Percentiles rank a stretch among this genome's conserved stretches.
These are phyloP conservation scores for Accipiter badius DNA, from an alignment of 2,797 vertebrate genomes.

Conservation along the genomic window DNA sequence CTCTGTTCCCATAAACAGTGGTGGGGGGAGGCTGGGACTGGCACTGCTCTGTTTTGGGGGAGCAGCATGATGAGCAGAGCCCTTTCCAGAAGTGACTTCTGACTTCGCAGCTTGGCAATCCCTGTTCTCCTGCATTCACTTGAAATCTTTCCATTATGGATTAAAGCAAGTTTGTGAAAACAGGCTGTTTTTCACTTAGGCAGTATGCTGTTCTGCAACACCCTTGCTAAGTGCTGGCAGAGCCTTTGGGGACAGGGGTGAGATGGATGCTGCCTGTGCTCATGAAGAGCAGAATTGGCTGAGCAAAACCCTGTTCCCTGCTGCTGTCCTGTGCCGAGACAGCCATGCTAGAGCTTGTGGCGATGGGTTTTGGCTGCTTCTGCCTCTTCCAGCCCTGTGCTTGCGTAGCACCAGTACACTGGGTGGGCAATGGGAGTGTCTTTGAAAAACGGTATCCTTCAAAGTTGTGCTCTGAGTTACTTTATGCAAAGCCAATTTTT, in stretches of 20 bases:
- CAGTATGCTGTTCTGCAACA: background rate
- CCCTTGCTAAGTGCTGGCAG: background rate
- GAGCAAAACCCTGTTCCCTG: background rate
- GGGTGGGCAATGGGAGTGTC: background rate
- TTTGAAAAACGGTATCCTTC: fast-evolving
- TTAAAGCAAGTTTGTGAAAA: background rate
- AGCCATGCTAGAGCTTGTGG: background rate
- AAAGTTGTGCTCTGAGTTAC: fast-evolving
- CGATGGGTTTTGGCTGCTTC: fast-evolving
- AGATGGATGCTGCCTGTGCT: background rate
- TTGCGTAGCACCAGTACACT: fast-evolving
- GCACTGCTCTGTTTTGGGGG: background rate
- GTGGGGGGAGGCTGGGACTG: background rate
- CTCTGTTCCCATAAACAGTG: background rate
- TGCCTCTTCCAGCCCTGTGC: background rate
- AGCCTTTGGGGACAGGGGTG: background rate
- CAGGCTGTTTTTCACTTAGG: background rate
- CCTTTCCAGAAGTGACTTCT: background rate
- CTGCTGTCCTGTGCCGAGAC: fast-evolving
- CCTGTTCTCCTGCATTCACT: background rate
- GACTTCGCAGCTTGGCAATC: background rate
- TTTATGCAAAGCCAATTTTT: fast-evolving
- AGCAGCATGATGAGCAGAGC: background rate
- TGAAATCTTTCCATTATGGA: background rate
- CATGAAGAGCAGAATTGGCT: background rate